Percentiles rank a stretch among this genome's conserved stretches.
These are phyloP conservation scores for Porites divaricata DNA, from an alignment of 92 coral and sea anemone species.

Conservation along the genomic window DNA sequence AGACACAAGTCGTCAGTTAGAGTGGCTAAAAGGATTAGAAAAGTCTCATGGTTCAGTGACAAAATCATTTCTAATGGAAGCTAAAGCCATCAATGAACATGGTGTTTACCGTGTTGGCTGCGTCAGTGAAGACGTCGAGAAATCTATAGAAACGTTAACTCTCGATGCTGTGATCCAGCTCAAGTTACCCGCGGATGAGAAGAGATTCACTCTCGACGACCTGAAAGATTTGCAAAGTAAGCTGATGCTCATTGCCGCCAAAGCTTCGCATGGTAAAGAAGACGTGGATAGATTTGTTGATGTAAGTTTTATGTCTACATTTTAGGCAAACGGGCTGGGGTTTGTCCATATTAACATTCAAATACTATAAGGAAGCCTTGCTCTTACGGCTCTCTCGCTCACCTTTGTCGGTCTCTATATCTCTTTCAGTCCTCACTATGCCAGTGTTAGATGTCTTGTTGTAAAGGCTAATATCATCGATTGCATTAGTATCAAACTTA, in stretches of 20 bases:
- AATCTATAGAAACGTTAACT: conserved; percentile 9
- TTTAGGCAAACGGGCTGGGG: background rate
- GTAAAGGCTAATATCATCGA: too few relatives aligned
- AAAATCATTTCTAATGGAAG: conserved; percentile 78
- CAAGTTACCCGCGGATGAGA: conserved; percentile 42
- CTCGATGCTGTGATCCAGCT: conserved; percentile 53
- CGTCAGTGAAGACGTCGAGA: conserved; percentile 24
- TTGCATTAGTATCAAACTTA: too few relatives aligned
- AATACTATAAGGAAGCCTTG: background rate
- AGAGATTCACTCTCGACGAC: conserved; percentile 70
- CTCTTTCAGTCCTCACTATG: too few relatives aligned
- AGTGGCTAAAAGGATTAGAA: conserved; percentile 79
- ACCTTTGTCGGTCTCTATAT: too few relatives aligned
- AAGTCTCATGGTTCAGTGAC: conserved; percentile 86
- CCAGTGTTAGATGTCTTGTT: too few relatives aligned
- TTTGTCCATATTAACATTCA: background rate
- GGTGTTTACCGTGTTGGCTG: conserved; percentile 72
- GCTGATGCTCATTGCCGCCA: conserved; percentile 94
- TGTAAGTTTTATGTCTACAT: conserved; percentile 36
- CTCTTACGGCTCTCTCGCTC: background rate
- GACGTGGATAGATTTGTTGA: conserved; percentile 83
- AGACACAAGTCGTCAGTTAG: conserved; percentile 64
- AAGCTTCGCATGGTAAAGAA: conserved; percentile 78
- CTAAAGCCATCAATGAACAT: conserved; percentile 68
- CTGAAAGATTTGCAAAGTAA: conserved; percentile 92